Base-by-base conservation (phyloP, 2,888 invertebrate species). In the Aspidapion aeneum region DNA sequence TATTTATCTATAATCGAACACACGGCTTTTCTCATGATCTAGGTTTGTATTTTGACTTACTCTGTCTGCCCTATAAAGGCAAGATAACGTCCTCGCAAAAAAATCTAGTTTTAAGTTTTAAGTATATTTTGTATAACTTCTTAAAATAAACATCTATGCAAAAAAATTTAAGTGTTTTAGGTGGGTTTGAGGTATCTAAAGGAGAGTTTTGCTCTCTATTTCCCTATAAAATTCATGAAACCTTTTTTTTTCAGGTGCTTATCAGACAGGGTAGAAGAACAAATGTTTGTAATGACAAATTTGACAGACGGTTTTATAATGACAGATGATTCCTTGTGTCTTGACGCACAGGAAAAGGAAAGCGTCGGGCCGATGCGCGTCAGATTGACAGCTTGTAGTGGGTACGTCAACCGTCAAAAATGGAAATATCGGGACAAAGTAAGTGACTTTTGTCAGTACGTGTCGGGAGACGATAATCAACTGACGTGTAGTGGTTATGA, bases 321-420 rank as follows among this genome's bases (percentile, higher is more conserved):
- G 91, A 91, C 90, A 0, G 94, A 96, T 74, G 95, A 95, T 76
- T 92, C 91, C 5, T 82, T 94, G 2, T 96, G 96, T 72, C 80
- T 96, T 63, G 93, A 95, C 74, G 87, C 87, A 19, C 86, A 87
- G 0, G 84, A 85, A 65, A 79, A 77, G 63, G 74, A 75, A 55
- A 75, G 76, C 7, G 75, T 78, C 57, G 77, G 77, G 1, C 69
- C 72, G 3, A 75, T 75, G 20, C 87, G 84, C 71, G 90, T 89
- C 0, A 82, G 90, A 63, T 88, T 92, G 76, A 87, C 89, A 79
- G 87, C 88, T 18, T 93, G 93, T 73, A 88, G 82, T 69, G 87
- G 87, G 49, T 83, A 82, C 50, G 35, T 35, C 35, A 79, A 80
- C 0, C 84, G 89, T 71, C 93, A 93, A 75, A 84, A 85, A 65